Conservation (phyloP, 2,888 invertebrate genomes). For the Encarsia formosa region DNA sequence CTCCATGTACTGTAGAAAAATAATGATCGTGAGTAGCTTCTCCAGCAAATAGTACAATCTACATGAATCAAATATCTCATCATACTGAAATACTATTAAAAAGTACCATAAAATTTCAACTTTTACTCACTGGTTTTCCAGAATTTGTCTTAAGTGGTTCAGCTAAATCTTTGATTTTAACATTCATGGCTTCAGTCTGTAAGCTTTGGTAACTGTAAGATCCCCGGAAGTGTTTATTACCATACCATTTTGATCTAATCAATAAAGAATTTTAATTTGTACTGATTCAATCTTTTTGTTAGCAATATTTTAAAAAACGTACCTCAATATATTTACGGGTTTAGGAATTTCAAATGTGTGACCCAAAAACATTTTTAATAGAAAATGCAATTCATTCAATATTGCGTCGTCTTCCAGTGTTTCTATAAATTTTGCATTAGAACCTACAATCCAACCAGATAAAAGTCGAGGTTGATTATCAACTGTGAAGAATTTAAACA, state of each 20-base stretch:
- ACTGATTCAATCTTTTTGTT: too few species aligned
- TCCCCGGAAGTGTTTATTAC: slow-evolving; percentile 66
- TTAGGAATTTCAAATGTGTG: slow-evolving; percentile 53
- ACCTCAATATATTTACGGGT: slow-evolving; percentile 57
- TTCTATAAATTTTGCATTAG: slow-evolving; percentile 62
- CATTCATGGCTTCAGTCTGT: slow-evolving; percentile 53
- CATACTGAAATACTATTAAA: not conserved
- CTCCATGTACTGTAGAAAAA: slow-evolving; percentile 69
- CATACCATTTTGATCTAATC: slow-evolving; percentile 66
- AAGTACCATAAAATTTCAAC: too few species aligned
- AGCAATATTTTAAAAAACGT: slow-evolving; percentile 8
- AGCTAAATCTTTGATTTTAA: slow-evolving; percentile 56
- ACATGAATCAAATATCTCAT: slow-evolving; percentile 27
- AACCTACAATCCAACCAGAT: slow-evolving; percentile 68
- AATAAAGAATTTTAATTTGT: not conserved
- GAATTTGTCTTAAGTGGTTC: slow-evolving; percentile 55
- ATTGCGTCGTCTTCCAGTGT: slow-evolving; percentile 56
- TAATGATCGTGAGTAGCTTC: slow-evolving; percentile 64
- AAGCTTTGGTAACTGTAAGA: slow-evolving; percentile 65
- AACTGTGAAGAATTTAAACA: slow-evolving; percentile 66
- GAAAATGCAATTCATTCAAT: slow-evolving; percentile 52
- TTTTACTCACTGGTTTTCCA: slow-evolving; percentile 47
- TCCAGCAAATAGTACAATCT: slow-evolving; percentile 64
- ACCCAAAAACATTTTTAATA: slow-evolving; percentile 57
- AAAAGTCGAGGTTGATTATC: slow-evolving; percentile 62